Base-by-base conservation (phyloP, 2,888 invertebrate species). In the Drosophila aldrichi region DNA sequence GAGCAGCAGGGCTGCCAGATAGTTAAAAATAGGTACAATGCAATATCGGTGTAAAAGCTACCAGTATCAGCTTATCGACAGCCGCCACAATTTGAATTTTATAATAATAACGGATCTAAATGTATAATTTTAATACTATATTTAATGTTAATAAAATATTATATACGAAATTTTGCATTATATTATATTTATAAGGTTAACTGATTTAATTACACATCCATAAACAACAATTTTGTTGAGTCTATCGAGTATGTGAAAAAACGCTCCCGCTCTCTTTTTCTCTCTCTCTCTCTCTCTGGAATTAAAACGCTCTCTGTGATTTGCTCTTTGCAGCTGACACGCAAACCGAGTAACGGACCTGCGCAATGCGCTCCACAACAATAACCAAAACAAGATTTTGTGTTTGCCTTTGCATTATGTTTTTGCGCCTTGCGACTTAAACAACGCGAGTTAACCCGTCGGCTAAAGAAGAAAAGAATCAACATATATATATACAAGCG, bases 341-440 rank as follows among this genome's bases (percentile, higher is more conserved):
- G 32, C 57, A 41, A 38, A 56, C 60, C 74, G 41, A 54, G 58
- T 68, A 76, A 65, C 61, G 68, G 78, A 68, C 76, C 78, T 76
- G 76, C 76, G 76, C 76, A 68, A 68, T 78, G 52, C 56, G 51
- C 68, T 60, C 49, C 46, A 54, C 67, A 74, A 65, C 48, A 78
- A 78, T 60, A 77, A 66, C 79, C 77, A 77, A 77, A 77, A 77
- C 74, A 77, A 77, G 76, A 77, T 61, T 77, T 63, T 74, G 46
- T 58, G 55, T 57, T 78, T 74, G 77, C 49, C 41, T 51, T 69
- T 78, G 79, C 79, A 77, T 77, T 77, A 70, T 79, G 70, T 70
- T 66, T 70, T 74, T 79, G 77, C 69, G 79, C 79, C 55, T 77
- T 55, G 74, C 74, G 60, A 74, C 69, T 66, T 54, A 74, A 77